Evolutionary conservation across 2,113 vertebrate genomes (phyloP), one percentile per base, ranked within the genome.

Genomic region (Dasyornis broadbenti): DNA sequence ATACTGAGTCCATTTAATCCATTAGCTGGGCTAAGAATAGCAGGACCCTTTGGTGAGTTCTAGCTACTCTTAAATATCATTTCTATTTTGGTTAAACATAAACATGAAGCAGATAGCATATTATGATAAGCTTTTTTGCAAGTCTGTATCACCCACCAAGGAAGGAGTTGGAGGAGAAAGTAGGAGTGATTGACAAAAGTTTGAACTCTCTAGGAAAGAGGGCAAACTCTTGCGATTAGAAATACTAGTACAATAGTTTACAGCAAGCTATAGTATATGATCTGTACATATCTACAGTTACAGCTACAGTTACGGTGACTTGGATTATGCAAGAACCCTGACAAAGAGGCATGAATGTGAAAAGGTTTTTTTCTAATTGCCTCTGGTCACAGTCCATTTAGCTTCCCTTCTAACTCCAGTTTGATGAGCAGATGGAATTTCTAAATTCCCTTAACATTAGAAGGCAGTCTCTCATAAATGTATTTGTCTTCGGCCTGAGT

Each of bases 1-100:
- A 97, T 99, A 53, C 66, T 99, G 95, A 99, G 98, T 90, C 98
- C 99, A 33, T 99, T 99, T 94, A 99, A 99, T 96, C 99, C 99
- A 6, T 96, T 99, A 95, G 99, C 99, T 64, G 98, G 99, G 70
- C 98, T 99, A 84, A 98, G 99, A 82, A 97, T 99, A 90, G 99
- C 99, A 31, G 99, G 99, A 56, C 99, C 99, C 14, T 98, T 99
- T 37, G 99, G 99, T 99, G 98, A 98, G 98, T 97, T 91, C 73
- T 63, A 84, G 6, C 57, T 93, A 31, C 45, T 86, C 40, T 82
- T 89, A 76, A 89, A 86, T 92, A 68, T 35, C 4, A 0, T 82
- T 92, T 76, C 70, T 76, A 9, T 60, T 92, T 90, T 40, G 1
- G 0, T 64, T 89, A 82, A 82, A 61, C 7, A 10, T 76, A 84